These are phyloP conservation scores for Rhinophrynus dorsalis DNA, from an alignment of 2,797 vertebrate species.

Conservation along the genomic window DNA sequence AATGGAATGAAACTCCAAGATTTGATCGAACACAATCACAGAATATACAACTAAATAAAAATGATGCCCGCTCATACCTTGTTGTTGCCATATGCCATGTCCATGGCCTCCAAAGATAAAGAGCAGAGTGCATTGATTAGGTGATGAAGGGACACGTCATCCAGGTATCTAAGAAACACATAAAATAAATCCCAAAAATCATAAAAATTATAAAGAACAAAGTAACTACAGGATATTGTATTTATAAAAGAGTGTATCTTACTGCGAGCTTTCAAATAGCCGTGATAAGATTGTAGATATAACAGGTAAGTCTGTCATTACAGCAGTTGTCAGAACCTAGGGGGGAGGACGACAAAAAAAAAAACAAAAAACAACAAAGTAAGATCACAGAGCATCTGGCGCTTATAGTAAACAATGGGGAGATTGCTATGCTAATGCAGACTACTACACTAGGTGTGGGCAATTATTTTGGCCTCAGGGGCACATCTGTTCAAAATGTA, in stretches of 20 bases:
- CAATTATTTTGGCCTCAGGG: too few species aligned
- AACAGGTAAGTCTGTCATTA: conserved; percentile 96
- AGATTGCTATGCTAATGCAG: too few species aligned
- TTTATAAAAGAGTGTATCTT: conserved; percentile 62
- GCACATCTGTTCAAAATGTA: too few species aligned
- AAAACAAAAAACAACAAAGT: neutral
- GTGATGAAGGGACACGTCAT: conserved; percentile 97
- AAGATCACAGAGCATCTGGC: neutral
- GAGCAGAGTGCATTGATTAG: conserved; percentile 98
- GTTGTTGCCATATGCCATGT: conserved; percentile 98
- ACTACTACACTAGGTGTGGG: too few species aligned
- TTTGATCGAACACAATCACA: too few species aligned
- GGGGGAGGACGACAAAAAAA: too few species aligned
- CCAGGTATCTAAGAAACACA: conserved; percentile 88
- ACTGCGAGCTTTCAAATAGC: conserved; percentile 98
- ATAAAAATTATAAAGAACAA: neutral
- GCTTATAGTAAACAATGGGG: too few species aligned
- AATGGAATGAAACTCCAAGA: too few species aligned
- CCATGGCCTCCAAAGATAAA: conserved; percentile 97
- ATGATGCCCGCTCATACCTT: conserved; percentile 73
- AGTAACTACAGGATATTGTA: too few species aligned
- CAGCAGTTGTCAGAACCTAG: conserved; percentile 96
- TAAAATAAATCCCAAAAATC: neutral
- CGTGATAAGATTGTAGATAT: conserved; percentile 96
- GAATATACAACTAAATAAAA: too few species aligned